Evolutionary conservation across 2,797 vertebrate genomes (phyloP), one percentile per base, ranked within the genome.

Genomic region (Acropternis orthonyx): DNA sequence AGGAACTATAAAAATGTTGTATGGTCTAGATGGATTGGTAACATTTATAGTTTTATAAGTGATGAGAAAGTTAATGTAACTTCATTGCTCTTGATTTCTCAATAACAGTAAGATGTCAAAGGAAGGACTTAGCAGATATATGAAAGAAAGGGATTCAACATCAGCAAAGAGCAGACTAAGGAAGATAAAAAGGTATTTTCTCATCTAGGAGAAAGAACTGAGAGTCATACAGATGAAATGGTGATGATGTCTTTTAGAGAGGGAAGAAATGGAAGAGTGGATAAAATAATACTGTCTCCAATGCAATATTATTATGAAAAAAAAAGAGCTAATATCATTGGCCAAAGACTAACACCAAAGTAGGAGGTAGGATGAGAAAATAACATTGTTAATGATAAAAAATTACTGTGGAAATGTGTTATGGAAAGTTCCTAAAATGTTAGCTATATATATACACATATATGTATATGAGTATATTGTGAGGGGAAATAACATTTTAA

Each of bases 371-470:
- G 4, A 4, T 94, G 55, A 86, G 32, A 52, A 80, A 82, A 9
- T n/a, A 63, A 24, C 1, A 11, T 26, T 56, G 12, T 4, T 44
- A 12, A 27, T 44, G 1, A 4, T 44, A 72, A 61, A 75, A 84
- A 68, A 16, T 8, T 58, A 28, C 41, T 0, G 0, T 39, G 5
- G 26, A 46, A 80, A 81, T n/a, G 4, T 36, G 12, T 43, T 88
- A 79, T 28, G 16, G 16, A 51, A 51, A 16, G 4, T 52, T 68
- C 48, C n/a, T 78, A 61, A 83, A 48, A 48, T 48, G 46, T 14
- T 48, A 48, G 46, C 46, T 23, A 48, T 48, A 48, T 48, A 23
- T 48, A 4, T 65, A 24, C 27, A 16, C 17, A 28, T 24, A 59
- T 56, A 23, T 55, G 15, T 55, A 55, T 34, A 24, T 34, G 17